Base-by-base conservation (phyloP, 2,797 vertebrate species). In the Lemur catta region DNA sequence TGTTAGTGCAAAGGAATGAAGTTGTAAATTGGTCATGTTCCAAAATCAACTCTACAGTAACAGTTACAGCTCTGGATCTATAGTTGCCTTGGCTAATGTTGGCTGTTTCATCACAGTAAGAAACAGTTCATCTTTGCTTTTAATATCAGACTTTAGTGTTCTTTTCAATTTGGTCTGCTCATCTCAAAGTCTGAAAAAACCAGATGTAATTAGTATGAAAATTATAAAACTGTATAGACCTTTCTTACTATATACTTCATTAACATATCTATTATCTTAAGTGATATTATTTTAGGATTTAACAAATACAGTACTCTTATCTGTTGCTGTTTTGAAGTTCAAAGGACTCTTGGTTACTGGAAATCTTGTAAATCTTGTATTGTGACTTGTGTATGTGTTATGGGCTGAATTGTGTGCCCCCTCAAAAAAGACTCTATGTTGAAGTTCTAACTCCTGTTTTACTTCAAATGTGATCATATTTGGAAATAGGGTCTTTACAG, bases 241-340 rank as follows among this genome's bases (percentile, higher is more conserved):
- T 26, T 48, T 78, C 8, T 88, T 72, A 41, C 4, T 93, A 6
- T 43, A 8, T 30, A 46, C 0, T 89, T 79, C 35, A 65, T 33
- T 57, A 61, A 55, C 6, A 22, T 46, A 69, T 28, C 18, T 52
- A 8, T 50, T 94, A 78, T 82, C 4, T 67, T 69, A 46, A 82
- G 55, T 72, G 89, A 13, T 67, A 74, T 55, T 41, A 71, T 48
- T 52, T 94, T 59, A 46, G 35, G n/a, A 71, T 71, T 69, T 69
- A 72, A 20, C 38, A 89, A 50, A 84, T n/a, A 10, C 0, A 43
- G 0, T 91, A 24, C 4, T 82, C 7, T 55, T 94, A 80, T 87
- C 71, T 94, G 8, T 61, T 52, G 35, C 76, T 84, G 43, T 91
- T 98, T 81, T 46, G 41, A 92, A 94, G 84, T 84, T 93, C 15